phyloP scores from a whole-genome alignment of 1,140 invertebrate species.

The Bombus soroeensis region DNA sequence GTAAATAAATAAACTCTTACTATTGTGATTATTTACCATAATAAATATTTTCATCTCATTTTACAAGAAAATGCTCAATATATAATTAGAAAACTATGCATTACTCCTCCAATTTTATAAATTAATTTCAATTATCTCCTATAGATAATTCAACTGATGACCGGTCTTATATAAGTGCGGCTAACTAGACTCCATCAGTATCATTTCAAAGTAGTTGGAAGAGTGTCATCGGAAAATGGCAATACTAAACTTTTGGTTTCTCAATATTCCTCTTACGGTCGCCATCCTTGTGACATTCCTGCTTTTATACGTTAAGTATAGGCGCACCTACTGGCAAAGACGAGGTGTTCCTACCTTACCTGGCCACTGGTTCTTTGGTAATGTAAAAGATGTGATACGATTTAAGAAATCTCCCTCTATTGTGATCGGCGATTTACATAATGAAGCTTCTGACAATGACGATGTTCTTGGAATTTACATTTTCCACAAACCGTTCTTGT shows the following conservation, averaged over 20 bases:
- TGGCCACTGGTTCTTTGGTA: conserved; percentile 70
- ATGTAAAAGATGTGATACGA: conserved; percentile 70
- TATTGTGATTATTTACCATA: too few species aligned
- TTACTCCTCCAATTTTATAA: too few species aligned
- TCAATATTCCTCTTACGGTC: background rate
- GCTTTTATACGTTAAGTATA: conserved; percentile 60
- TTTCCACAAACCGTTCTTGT: conserved; percentile 72
- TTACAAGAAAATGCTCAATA: too few species aligned
- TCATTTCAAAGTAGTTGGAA: background rate
- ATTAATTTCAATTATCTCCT: background rate
- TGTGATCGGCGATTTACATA: conserved; percentile 76
- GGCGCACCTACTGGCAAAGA: conserved; percentile 72
- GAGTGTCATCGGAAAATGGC: conserved; percentile 11
- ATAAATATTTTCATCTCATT: too few species aligned
- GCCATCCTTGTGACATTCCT: background rate
- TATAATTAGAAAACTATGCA: too few species aligned
- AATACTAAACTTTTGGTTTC: background rate
- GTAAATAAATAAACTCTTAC: too few species aligned
- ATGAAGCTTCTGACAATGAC: conserved; percentile 45
- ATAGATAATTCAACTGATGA: too few species aligned
- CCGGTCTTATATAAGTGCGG: background rate
- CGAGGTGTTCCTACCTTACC: conserved; percentile 67
- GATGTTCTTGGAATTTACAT: conserved; percentile 73
- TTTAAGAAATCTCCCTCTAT: conserved; percentile 68
- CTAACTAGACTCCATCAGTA: fast-evolving